Evolutionary conservation across 2,113 vertebrate species (phyloP).

Genomic region (Psilopogon haemacephalus): DNA sequence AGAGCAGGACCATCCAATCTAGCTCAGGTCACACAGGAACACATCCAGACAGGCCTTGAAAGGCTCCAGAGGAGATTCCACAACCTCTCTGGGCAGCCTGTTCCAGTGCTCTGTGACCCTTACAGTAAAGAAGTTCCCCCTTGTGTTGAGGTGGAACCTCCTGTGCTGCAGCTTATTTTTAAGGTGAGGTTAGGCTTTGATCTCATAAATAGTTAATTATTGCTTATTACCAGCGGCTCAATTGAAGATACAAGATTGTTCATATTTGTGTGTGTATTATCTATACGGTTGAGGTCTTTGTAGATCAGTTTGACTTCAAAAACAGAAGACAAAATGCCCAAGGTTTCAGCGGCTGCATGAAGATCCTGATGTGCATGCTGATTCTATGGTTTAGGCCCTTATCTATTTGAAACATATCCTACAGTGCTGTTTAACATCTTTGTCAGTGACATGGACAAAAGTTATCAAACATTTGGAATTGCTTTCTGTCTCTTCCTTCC

Average conservation of each 20-base stretch:
- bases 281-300: not conserved
- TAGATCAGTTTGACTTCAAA: not conserved
- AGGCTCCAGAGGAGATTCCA: too few relatives aligned
- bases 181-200: not conserved
- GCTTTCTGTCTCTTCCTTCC: not conserved
- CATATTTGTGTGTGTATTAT: not conserved
- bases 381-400: not conserved
- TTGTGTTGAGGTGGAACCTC: too few relatives aligned
- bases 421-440: too few relatives aligned
- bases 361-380: not conserved
- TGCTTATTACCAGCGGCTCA: not conserved
- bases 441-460: too few relatives aligned
- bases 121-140: too few relatives aligned
- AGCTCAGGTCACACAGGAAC: too few relatives aligned
- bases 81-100: too few relatives aligned
- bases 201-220: not conserved
- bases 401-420: not conserved
- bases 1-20: too few relatives aligned
- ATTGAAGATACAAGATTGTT: not conserved
- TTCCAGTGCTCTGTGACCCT: too few relatives aligned
- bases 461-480: not conserved
- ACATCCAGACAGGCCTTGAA: too few relatives aligned
- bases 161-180: too few relatives aligned
- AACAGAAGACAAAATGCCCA: not conserved
- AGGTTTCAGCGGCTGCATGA: not conserved